Evolutionary conservation across 2,888 invertebrate species (phyloP), one percentile per base, ranked within the genome.

Genomic region (Odontocolon sp.): DNA sequence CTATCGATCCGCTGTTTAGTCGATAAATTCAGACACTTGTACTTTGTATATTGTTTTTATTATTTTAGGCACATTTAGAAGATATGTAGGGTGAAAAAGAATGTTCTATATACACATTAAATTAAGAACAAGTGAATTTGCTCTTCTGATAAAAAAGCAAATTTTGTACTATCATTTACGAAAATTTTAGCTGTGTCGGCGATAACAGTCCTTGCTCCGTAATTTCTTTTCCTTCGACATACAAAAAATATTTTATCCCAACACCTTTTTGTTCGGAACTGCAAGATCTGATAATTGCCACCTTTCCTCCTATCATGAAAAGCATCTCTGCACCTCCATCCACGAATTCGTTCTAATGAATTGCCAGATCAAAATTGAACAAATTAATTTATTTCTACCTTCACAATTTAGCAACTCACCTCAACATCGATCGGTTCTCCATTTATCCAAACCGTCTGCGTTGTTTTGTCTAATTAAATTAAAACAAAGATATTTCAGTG

Each of bases 241-340:
- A 87, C 5, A 90, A 80, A 54, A 82, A 77, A 64, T 90, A 88
- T 11, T 82, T 83, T 28, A 90, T 86, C 2, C 88, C 89, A 8
- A 85, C 79, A 2, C 87, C 85, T 38, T 86, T 89, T 61, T 87
- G 83, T 2, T 87, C 88, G 0, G 86, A 85, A 68, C 86, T 90
- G 72, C 79, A 85, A 0, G 88, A 87, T 73, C 87, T 84, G 45
- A 95, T 93, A 71, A 91, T 91, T 1, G 92, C 93, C 16, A 90
- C 87, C 6, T 86, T 84, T 11, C 91, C 91, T 2, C 91, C 93
- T 6, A 95, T 88, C 54, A 92, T 90, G 88, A 98, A 97, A 80
- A 93, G 93, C 59, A 96, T 97, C 90, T 96, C 96, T 0, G 96
- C 96, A 16, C 97, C 97, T 61, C 94, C 94, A 80, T 96, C 95